Evolutionary conservation across 92 coral and sea anemone species (phyloP).

Genomic region (Phenganax marumi): DNA sequence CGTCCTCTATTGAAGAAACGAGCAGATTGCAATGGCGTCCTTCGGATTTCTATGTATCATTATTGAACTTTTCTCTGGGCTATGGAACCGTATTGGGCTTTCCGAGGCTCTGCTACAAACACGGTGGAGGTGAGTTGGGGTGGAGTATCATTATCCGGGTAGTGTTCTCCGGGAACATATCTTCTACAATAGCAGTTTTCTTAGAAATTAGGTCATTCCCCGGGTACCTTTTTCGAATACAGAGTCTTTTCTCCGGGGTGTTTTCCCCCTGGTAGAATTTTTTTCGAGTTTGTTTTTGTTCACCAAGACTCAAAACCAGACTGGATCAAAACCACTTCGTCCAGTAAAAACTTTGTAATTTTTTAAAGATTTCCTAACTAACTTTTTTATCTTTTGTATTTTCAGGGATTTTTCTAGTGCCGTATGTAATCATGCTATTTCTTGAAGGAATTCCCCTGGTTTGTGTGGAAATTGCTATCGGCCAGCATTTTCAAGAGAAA

Average conservation of each 20-base stretch:
- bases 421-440: constrained; percentile 80
- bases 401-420: constrained; percentile 81
- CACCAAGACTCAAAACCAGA: neutral
- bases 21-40: constrained; percentile 4
- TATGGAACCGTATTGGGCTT: constrained; percentile 82
- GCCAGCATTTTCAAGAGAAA: constrained; percentile 73
- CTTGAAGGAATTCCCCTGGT: constrained; percentile 85
- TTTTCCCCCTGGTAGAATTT: neutral
- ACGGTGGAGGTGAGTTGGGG: constrained; percentile 84
- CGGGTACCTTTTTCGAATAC: neutral
- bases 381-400: no score
- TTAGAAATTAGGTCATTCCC: neutral
- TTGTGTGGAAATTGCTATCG: constrained; percentile 92
- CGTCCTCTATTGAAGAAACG: neutral
- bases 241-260: neutral
- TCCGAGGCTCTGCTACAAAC: constrained; percentile 76
- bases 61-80: constrained; percentile 74
- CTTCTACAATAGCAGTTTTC: neutral
- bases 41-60: constrained; percentile 62
- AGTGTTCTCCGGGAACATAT: neutral
- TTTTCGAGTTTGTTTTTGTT: no score
- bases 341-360: neutral
- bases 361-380: no score
- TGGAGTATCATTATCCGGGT: neutral
- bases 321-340: neutral